Evolutionary conservation across 2,888 invertebrate species (phyloP), one percentile per base, ranked within the genome.

Genomic region (Athripsodes cinereus): DNA sequence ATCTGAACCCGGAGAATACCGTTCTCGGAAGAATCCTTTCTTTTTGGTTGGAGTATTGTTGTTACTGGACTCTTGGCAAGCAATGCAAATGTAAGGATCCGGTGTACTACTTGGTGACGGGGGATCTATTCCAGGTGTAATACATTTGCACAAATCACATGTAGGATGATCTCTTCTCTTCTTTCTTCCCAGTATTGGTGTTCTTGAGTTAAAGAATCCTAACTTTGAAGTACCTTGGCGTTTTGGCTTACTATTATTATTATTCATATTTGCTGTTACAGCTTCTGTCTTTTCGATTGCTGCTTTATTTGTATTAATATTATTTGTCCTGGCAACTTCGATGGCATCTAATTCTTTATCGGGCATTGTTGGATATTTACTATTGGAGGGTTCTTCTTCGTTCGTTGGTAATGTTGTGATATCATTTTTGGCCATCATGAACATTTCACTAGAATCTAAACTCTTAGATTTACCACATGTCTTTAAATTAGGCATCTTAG

Each of bases 381-480:
- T 40, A 31, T 22, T 51, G 11, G 68, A 66, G 35, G 71, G 70
- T 59, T 69, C 68, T 67, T 64, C 66, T 59, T 60, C 65, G 62
- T 60, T 67, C 57, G 69, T 69, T 64, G 70, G 69, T 63, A 69
- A 69, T 54, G 71, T 71, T 40, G 69, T 67, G 35, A 72, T 70
- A 5, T 73, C 63, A 63, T 71, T 71, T n/a, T 81, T 79, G 35
- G 74, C 76, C 31, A 79, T 76, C 5, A 83, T 81, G 50, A 88
- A 81, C 66, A 92, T 79, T 69, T 92, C 92, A 67, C 90, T 89
- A 0, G 92, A 92, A 70, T 93, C 93, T 44, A 93, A 76, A 67
- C 92, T 92, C 66, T 87, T 86, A 0, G 92, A 92, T 70, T 90
- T 90, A 1, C 89, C 88, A 66, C 87, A 88, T 64, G 83, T 83